Conservation (phyloP, 2,888 invertebrate species). For the Diaphora mendica region DNA sequence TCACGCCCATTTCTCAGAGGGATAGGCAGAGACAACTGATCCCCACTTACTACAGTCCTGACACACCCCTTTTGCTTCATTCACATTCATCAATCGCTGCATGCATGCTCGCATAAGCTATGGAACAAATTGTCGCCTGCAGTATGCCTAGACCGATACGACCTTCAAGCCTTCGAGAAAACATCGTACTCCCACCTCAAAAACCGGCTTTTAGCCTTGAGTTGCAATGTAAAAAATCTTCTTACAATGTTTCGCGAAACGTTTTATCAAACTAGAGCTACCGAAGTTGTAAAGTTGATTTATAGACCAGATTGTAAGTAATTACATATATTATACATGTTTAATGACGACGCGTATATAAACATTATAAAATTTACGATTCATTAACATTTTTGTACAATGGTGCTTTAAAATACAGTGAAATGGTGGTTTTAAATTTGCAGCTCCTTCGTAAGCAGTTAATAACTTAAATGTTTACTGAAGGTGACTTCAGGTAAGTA, state of each 20-base stretch:
- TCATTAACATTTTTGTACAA: conserved; percentile 19
- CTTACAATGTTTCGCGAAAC: conserved; percentile 13
- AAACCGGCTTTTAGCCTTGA: too few species aligned
- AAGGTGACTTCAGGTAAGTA: not conserved
- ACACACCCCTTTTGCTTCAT: too few species aligned
- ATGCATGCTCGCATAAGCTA: too few species aligned
- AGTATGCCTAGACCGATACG: too few species aligned
- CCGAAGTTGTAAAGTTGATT: conserved; percentile 14
- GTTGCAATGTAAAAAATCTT: not conserved
- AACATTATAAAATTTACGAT: conserved; percentile 22
- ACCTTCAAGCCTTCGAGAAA: too few species aligned
- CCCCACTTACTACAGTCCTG: too few species aligned
- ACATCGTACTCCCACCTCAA: too few species aligned
- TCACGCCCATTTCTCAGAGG: too few species aligned
- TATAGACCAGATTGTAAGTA: conserved; percentile 22
- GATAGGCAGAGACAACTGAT: too few species aligned
- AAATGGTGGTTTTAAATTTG: not conserved
- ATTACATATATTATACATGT: conserved; percentile 14
- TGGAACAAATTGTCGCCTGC: too few species aligned
- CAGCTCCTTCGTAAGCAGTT: not conserved
- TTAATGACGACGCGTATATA: conserved; percentile 24
- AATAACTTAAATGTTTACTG: not conserved
- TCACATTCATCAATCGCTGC: too few species aligned
- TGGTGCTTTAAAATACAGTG: not conserved
- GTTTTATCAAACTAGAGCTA: conserved; percentile 22